Evolutionary conservation across 2,113 vertebrate species (phyloP).

Genomic region (Pomatorhinus ruficollis): DNA sequence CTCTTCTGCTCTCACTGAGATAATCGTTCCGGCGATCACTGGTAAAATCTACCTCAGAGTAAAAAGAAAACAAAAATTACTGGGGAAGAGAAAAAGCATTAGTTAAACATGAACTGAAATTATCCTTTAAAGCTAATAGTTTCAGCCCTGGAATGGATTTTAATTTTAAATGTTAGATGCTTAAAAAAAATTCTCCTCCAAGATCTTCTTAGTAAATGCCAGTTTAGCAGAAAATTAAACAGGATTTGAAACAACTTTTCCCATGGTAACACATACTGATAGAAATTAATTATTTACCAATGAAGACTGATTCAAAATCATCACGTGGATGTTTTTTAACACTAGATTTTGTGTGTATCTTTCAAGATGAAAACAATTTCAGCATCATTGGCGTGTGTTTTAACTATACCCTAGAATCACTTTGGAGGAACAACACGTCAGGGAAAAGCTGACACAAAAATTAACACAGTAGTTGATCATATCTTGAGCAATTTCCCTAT

Average conservation of each 20-base stretch:
- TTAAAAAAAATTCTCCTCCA: not conserved
- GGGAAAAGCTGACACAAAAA: not conserved
- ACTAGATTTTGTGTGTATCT: not conserved
- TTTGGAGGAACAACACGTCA: not conserved
- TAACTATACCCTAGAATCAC: not conserved
- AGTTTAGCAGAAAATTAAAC: conserved; percentile 14
- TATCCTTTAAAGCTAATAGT: not conserved
- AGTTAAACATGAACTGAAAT: not conserved
- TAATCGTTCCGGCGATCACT: not conserved
- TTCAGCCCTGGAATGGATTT: not conserved
- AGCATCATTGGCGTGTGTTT: not conserved
- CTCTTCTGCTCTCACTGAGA: not conserved
- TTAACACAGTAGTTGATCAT: not conserved
- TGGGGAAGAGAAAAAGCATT: not conserved
- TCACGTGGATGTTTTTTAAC: not conserved
- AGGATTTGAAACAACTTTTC: conserved; percentile 10
- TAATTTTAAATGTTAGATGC: not conserved
- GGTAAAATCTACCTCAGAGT: not conserved
- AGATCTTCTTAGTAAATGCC: not conserved
- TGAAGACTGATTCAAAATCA: not conserved
- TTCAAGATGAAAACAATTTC: not conserved
- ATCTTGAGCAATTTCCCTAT: not conserved
- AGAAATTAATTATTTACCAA: conserved; percentile 31
- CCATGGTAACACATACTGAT: not conserved
- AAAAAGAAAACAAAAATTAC: not conserved